phyloP scores from a whole-genome alignment of 2,888 invertebrate species.

The Lissonota sp. region DNA sequence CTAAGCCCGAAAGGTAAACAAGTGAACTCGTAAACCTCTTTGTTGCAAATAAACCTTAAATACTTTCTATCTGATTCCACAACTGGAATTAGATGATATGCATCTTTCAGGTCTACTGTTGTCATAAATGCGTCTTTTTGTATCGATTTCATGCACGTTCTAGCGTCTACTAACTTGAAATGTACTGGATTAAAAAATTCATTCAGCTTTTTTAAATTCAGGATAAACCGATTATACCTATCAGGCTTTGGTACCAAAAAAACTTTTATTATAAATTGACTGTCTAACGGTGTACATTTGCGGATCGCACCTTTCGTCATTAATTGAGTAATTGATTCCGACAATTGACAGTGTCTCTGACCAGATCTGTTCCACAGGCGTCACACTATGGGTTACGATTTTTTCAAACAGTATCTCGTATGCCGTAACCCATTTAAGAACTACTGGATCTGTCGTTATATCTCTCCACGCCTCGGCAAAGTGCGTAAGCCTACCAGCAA shows the following conservation, averaged over 20 bases:
- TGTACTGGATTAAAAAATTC: no score
- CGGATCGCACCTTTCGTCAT: no score
- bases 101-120: background rate
- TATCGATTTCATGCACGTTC: conserved; percentile 18
- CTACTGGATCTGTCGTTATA: background rate
- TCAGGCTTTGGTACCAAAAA: no score
- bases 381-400: background rate
- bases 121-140: background rate
- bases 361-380: background rate
- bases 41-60: background rate
- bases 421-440: background rate
- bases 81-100: background rate
- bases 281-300: no score
- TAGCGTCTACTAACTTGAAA: background rate
- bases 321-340: no score
- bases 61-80: background rate
- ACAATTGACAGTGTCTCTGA: background rate
- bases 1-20: background rate
- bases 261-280: no score
- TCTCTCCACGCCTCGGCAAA: conserved; percentile 3
- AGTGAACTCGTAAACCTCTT: background rate
- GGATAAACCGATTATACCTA: no score
- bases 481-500: background rate
- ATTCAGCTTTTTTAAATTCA: no score
- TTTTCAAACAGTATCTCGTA: conserved; percentile 1